Evolutionary conservation across 2,113 vertebrate species (phyloP).

Genomic region (Bungarus multicinctus): DNA sequence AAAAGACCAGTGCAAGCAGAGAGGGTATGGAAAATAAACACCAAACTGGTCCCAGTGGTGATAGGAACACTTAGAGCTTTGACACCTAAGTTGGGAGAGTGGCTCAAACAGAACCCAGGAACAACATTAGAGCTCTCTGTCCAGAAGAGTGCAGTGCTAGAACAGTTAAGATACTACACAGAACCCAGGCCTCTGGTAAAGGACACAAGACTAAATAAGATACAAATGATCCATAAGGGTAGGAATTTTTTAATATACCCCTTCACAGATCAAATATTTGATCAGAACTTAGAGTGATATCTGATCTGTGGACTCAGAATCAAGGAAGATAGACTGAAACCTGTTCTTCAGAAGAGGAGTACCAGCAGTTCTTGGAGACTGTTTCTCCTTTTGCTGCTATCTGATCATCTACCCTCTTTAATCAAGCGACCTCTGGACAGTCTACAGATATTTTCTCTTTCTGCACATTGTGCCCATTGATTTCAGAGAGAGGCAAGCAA

Average conservation of each 20-base stretch:
- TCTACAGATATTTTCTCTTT: background rate
- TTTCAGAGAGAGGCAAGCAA: background rate
- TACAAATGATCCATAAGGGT: background rate
- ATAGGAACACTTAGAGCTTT: background rate
- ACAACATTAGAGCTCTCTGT: background rate
- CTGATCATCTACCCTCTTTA: background rate
- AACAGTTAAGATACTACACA: background rate
- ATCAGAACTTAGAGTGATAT: conserved; percentile 32
- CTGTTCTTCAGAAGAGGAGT: background rate
- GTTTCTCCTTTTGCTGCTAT: background rate
- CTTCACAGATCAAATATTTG: background rate
- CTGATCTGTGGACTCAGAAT: conserved; percentile 45
- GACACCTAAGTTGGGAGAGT: background rate
- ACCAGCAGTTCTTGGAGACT: background rate
- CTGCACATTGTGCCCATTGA: background rate
- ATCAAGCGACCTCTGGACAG: background rate
- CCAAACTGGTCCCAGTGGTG: background rate
- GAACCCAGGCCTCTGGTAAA: background rate
- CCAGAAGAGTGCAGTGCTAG: background rate
- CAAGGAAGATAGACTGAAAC: conserved; percentile 39
- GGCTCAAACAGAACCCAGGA: background rate
- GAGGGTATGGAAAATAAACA: background rate
- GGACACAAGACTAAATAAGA: background rate
- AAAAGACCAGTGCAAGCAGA: background rate
- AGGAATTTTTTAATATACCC: background rate